Evolutionary conservation across 2,113 vertebrate species (phyloP), one percentile per base, ranked within the genome.

Genomic region (Opisthocomus hoazin): DNA sequence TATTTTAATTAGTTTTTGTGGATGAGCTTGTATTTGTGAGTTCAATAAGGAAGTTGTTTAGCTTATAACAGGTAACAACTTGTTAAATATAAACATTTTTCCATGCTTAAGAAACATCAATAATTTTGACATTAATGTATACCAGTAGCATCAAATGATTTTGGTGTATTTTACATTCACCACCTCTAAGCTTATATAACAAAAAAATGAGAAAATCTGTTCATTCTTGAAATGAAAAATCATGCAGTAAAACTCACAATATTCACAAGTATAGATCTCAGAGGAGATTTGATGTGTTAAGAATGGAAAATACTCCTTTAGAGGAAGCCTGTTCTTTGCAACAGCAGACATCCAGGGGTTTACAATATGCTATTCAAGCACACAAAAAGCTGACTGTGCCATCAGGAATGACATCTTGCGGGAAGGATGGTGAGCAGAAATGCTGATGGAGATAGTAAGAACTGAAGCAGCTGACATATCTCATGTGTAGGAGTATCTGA

Each of bases 271-370:
- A 27, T 15, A n/a, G 19, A 45, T 58, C 36, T 57, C 21, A 57
- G n/a, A 65, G 6, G 24, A 76, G 19, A 45, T 54, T 3, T 81
- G 53, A 89, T 17, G 7, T 15, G 1, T 37, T 70, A 74, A 57
- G 23, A 11, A 54, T 5, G 65, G 41, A 29, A 83, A 74, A 65
- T 7, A 21, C 19, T 86, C 2, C 56, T 19, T n/a, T 77, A 73
- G 57, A 80, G 5, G 5, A 77, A 87, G 3, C 3, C 4, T 70
- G 2, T 6, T 53, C 54, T 91, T 74, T 11, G 27, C 8, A 15
- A 16, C 17, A 41, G 32, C 0, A 7, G 20, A 27, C 3, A 5
- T 77, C 61, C n/a, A 48, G 5, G 21, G 5, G 4, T 4, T 80
- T 86, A 46, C 0, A 1, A 37, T 37, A 60, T 14, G 8, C 39